phyloP scores from a whole-genome alignment of 2,888 invertebrate genomes.

The Choristoneura rosaceana region DNA sequence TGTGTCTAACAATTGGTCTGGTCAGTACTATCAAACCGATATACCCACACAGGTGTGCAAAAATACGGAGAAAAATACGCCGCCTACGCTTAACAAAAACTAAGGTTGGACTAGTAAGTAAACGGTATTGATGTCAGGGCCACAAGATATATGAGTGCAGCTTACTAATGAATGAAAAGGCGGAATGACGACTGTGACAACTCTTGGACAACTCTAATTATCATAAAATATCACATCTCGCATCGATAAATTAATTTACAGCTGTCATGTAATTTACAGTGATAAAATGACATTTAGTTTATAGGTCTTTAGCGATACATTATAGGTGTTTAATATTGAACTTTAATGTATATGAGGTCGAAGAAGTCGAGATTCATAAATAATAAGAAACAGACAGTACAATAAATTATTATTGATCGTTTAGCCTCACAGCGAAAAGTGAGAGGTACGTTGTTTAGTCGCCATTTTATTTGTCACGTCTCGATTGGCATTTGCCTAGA shows the following conservation, averaged over 20 bases:
- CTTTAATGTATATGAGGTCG: constrained; percentile 34
- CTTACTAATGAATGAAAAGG: constrained; percentile 30
- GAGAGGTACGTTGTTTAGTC: constrained; percentile 66
- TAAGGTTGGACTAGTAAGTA: neutral
- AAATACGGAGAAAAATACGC: neutral
- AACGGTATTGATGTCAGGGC: constrained; percentile 25
- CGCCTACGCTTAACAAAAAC: neutral
- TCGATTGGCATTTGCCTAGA: constrained; percentile 60
- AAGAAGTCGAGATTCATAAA: constrained; percentile 31
- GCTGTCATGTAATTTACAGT: constrained; percentile 21
- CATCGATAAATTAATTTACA: constrained; percentile 31
- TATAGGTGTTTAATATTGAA: constrained; percentile 35
- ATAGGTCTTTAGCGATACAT: constrained; percentile 36
- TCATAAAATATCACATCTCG: constrained; percentile 27
- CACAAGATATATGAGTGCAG: constrained; percentile 16
- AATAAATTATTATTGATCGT: constrained; percentile 47
- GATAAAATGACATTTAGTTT: constrained; percentile 32
- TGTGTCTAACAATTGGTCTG: too few species aligned
- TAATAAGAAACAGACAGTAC: constrained; percentile 34
- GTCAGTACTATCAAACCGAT: neutral
- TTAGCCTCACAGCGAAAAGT: constrained; percentile 59
- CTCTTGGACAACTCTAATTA: constrained; percentile 25
- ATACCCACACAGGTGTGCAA: neutral
- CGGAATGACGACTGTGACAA: constrained; percentile 27
- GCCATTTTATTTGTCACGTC: constrained; percentile 80